phyloP scores from a whole-genome alignment of 2,797 vertebrate species.

The Hozukius guyotensis region DNA sequence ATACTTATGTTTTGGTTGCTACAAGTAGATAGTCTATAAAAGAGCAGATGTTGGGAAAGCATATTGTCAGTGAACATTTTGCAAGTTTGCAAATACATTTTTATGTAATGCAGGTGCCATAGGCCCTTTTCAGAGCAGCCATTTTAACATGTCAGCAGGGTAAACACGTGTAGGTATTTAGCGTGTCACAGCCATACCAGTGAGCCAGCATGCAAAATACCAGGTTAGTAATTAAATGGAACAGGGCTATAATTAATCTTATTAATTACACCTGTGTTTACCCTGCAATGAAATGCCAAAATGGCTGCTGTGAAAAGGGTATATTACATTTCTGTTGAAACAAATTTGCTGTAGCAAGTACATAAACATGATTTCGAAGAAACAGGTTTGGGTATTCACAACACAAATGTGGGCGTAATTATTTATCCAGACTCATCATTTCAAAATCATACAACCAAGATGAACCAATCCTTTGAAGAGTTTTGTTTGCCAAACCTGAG shows the following conservation, averaged over 20 bases:
- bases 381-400: not conserved
- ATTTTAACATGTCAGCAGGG: too few relatives aligned
- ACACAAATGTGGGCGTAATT: not conserved
- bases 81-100: too few relatives aligned
- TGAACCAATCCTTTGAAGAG: not conserved
- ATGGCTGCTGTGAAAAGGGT: too few relatives aligned
- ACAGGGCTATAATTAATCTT: too few relatives aligned
- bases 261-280: too few relatives aligned
- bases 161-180: too few relatives aligned
- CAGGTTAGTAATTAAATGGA: too few relatives aligned
- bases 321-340: not conserved
- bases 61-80: not conserved
- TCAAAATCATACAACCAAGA: not conserved
- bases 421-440: not conserved
- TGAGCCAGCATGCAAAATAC: too few relatives aligned
- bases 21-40: not conserved
- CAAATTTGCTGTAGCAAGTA: not conserved
- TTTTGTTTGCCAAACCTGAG: not conserved
- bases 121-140: too few relatives aligned
- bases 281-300: too few relatives aligned
- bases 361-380: not conserved
- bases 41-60: not conserved
- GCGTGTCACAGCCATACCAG: too few relatives aligned
- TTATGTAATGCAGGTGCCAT: too few relatives aligned
- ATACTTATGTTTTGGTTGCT: not conserved